Conservation (phyloP, 2,113 vertebrate species). For the Tricholaema leucomelas region DNA sequence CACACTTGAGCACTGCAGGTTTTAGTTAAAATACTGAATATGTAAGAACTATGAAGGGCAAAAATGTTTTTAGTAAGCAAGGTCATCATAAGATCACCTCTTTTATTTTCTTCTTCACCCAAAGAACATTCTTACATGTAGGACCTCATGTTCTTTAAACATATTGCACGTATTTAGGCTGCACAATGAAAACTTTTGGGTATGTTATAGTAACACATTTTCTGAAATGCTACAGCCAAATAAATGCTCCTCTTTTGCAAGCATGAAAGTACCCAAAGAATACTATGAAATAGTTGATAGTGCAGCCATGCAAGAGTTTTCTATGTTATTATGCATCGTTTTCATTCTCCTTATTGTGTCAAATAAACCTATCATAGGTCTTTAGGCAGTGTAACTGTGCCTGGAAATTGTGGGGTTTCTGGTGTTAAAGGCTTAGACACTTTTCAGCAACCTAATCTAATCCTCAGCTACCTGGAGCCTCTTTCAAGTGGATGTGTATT, state of each 20-base stretch:
- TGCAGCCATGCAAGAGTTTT: not conserved
- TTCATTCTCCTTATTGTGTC: not conserved
- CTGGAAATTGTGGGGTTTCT: conserved; percentile 20
- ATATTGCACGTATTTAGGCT: not conserved
- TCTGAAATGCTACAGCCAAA: not conserved
- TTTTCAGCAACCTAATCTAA: conserved; percentile 45
- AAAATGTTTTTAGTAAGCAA: not conserved
- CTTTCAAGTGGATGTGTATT: not conserved
- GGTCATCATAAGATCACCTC: not conserved
- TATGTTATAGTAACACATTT: not conserved
- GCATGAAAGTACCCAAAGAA: not conserved
- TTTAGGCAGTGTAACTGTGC: not conserved
- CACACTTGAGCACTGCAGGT: not conserved
- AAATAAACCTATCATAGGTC: not conserved
- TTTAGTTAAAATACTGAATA: not conserved
- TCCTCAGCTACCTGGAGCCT: conserved; percentile 33
- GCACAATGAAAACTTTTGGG: not conserved
- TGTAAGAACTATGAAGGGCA: not conserved
- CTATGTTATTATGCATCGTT: not conserved
- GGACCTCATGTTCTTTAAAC: not conserved
- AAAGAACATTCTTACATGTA: not conserved
- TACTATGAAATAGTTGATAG: not conserved
- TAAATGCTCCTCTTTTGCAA: not conserved
- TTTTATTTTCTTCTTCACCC: not conserved
- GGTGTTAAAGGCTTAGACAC: not conserved